These are phyloP conservation scores for silkworm (Bombyx mori) DNA, from an alignment of 1,140 invertebrate genomes.

Conservation along the genomic window DNA sequence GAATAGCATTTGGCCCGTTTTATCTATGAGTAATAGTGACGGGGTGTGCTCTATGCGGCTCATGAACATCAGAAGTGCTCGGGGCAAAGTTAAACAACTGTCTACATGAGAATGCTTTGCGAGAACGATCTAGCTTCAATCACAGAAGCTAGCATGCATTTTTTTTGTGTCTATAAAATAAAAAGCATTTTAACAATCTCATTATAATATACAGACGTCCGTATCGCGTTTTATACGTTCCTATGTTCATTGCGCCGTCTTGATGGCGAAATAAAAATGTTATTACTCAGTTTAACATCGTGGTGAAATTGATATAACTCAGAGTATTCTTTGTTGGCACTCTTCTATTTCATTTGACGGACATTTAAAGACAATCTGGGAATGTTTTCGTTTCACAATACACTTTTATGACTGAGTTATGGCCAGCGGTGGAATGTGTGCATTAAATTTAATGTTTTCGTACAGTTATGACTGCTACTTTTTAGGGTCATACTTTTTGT, in stretches of 20 bases:
- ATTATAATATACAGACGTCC: too few relatives aligned
- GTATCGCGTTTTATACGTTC: constrained; percentile 10
- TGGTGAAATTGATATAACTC: constrained; percentile 30
- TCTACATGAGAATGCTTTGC: too few relatives aligned
- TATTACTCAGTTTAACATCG: constrained; percentile 32
- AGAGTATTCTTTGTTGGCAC: constrained; percentile 19
- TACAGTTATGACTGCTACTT: constrained; percentile 9
- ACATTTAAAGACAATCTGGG: constrained; percentile 12
- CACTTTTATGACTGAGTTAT: constrained; percentile 7
- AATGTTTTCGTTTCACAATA: constrained; percentile 9
- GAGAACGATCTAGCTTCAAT: too few relatives aligned
- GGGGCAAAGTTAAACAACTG: too few relatives aligned
- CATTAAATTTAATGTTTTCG: constrained; percentile 49
- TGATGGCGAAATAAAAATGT: constrained; percentile 32
- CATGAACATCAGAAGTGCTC: too few relatives aligned
- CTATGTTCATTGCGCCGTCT: constrained; percentile 17
- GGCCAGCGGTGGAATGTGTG: constrained; percentile 24
- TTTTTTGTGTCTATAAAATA: too few relatives aligned
- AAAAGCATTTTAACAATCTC: too few relatives aligned
- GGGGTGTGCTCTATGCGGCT: too few relatives aligned
- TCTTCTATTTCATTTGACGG: constrained; percentile 20
- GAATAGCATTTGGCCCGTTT: too few relatives aligned
- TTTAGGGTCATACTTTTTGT: too few relatives aligned
- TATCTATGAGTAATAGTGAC: too few relatives aligned
- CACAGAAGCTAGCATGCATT: too few relatives aligned